A percentile compares a stretch with the other conserved stretches of the same genome.
Evolutionary conservation across 1,140 invertebrate genomes (phyloP).

Genomic region (Heliconius melpomene): DNA sequence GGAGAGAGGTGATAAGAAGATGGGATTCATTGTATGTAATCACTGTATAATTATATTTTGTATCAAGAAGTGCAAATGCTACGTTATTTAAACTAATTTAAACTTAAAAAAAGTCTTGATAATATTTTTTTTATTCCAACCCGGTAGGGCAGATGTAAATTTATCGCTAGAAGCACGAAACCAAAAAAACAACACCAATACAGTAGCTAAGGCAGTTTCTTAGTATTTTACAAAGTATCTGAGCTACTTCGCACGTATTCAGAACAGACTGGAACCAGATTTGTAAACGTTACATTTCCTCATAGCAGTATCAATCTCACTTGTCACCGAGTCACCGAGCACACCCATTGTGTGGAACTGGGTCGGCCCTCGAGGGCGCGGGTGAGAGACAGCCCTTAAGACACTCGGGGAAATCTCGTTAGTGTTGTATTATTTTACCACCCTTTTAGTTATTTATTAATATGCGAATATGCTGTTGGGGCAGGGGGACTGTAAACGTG

Average conservation of each 20-base stretch:
- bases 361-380: slow-evolving; percentile 2
- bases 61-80: too few species aligned
- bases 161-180: too few species aligned
- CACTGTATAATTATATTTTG: too few species aligned
- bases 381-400: background rate
- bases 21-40: too few species aligned
- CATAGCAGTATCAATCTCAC: background rate
- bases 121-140: too few species aligned
- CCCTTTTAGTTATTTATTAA: background rate
- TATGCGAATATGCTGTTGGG: background rate
- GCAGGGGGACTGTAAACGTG: background rate
- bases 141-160: too few species aligned
- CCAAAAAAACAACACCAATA: too few species aligned
- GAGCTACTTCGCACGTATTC: background rate
- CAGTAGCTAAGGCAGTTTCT: too few species aligned
- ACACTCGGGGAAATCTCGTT: background rate
- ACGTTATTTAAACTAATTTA: too few species aligned
- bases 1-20: too few species aligned
- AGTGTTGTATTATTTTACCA: slow-evolving; percentile 10
- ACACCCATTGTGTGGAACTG: background rate
- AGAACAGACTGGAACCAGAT: slow-evolving; percentile 5
- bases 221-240: too few species aligned
- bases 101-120: too few species aligned
- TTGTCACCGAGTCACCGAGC: slow-evolving; percentile 7
- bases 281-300: background rate